Evolutionary conservation across 1,140 invertebrate genomes (phyloP).

Genomic region (Drosophila suzukii): DNA sequence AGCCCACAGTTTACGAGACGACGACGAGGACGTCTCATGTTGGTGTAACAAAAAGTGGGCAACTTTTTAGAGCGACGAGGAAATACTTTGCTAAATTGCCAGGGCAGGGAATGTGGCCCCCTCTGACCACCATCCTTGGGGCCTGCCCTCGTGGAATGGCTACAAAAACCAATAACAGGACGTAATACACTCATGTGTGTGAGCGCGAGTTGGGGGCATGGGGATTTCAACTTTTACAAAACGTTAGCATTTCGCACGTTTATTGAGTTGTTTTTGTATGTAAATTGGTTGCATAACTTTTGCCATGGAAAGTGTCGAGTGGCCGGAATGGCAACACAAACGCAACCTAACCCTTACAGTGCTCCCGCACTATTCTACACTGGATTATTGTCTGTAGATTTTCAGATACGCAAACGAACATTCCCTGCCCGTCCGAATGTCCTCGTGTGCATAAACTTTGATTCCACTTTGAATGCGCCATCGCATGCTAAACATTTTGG

Average conservation of each 20-base stretch:
- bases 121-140: not conserved
- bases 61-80: constrained; percentile 75
- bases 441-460: constrained; percentile 73
- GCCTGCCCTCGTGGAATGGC: constrained; percentile 38
- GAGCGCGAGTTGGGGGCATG: constrained; percentile 7
- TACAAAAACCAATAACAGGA: constrained; percentile 68
- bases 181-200: constrained; percentile 43
- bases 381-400: constrained; percentile 81
- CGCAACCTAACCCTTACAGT: constrained; percentile 56
- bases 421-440: constrained; percentile 6
- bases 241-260: constrained; percentile 82
- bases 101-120: constrained; percentile 33
- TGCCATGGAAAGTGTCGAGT: constrained; percentile 70
- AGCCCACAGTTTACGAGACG: constrained; percentile 72
- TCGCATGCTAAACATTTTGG: constrained; percentile 57
- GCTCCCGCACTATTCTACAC: constrained; percentile 57
- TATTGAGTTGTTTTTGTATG: constrained; percentile 83
- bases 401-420: constrained; percentile 53
- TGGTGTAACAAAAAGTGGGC: constrained; percentile 70
- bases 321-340: constrained; percentile 59
- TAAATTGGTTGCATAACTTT: constrained; percentile 82
- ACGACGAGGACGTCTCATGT: constrained; percentile 26
- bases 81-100: constrained; percentile 82
- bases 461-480: constrained; percentile 66
- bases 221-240: constrained; percentile 73